Evolutionary conservation across 2,888 invertebrate species (phyloP).

Genomic region (Meandrusa payeni): DNA sequence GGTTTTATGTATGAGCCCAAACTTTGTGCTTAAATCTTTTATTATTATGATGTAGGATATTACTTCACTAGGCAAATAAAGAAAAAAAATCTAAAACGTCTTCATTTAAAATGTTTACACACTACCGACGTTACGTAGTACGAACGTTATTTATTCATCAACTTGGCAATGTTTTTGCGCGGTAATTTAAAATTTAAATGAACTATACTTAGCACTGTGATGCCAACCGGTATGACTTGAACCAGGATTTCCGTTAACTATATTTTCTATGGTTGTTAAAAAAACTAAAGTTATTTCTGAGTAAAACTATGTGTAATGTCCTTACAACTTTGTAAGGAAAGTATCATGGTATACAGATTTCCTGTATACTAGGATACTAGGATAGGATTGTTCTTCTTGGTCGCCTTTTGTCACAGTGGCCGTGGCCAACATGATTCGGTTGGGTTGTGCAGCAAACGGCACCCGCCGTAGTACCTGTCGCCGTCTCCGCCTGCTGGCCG

Average conservation of each 20-base stretch:
- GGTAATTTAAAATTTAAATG: slow-evolving; percentile 18
- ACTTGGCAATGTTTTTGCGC: slow-evolving; percentile 10
- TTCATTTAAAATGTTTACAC: slow-evolving; percentile 12
- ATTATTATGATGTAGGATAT: background rate
- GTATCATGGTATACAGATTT: no score
- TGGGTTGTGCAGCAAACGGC: no score
- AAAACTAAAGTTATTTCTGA: background rate
- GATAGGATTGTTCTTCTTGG: no score
- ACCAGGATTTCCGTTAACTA: slow-evolving; percentile 11
- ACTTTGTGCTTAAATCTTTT: no score
- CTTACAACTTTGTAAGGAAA: slow-evolving; percentile 1
- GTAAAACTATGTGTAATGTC: background rate
- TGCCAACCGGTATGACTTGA: slow-evolving; percentile 1
- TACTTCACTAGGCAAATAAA: slow-evolving; percentile 2
- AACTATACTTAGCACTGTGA: slow-evolving; percentile 2
- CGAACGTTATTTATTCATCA: background rate
- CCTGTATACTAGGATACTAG: no score
- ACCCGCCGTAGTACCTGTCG: no score
- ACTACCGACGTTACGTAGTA: slow-evolving; percentile 2
- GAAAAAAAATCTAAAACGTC: background rate
- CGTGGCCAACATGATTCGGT: no score
- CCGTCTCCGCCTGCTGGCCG: no score
- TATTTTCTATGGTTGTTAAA: slow-evolving; percentile 3
- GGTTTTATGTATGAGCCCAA: no score
- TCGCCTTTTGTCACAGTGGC: no score